These are phyloP conservation scores for Pelodytes ibericus DNA, from an alignment of 2,797 vertebrate species.

Conservation along the genomic window DNA sequence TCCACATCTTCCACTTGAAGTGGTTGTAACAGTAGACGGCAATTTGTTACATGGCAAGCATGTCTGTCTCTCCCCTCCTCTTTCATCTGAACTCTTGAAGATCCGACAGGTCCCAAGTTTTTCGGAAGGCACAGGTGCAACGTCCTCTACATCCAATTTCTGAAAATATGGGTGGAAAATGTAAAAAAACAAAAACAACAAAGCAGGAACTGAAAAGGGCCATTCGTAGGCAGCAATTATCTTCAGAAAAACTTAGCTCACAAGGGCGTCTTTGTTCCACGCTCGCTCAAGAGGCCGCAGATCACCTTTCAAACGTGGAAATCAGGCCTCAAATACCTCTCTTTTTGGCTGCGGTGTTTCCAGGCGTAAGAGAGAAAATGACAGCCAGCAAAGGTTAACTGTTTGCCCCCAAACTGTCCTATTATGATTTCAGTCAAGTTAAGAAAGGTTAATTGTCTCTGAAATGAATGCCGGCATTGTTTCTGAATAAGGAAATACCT, in stretches of 20 bases:
- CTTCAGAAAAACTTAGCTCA: conserved; percentile 44
- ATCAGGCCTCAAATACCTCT: conserved; percentile 10
- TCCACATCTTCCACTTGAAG: conserved; percentile 35
- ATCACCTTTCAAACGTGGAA: conserved; percentile 24
- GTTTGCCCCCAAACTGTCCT: conserved; percentile 2
- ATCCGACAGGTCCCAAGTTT: neutral
- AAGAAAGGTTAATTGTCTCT: neutral
- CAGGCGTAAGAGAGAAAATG: neutral
- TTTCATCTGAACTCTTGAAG: neutral
- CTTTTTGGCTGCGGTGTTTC: neutral
- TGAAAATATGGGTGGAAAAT: neutral
- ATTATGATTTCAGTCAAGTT: neutral
- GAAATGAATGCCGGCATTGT: neutral
- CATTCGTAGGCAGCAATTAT: conserved; percentile 24
- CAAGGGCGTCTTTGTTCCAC: neutral
- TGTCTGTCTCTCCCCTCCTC: conserved; percentile 2
- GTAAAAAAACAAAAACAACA: neutral
- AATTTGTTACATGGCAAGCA: neutral
- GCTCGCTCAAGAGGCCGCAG: neutral
- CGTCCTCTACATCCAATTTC: neutral
- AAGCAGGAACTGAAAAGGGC: neutral
- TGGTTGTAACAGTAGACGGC: conserved; percentile 45
- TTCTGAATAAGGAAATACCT: neutral
- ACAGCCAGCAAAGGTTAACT: neutral
- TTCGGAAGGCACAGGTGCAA: neutral